These are phyloP conservation scores for Lathronympha strigana DNA, from an alignment of 2,888 invertebrate species.

Conservation along the genomic window DNA sequence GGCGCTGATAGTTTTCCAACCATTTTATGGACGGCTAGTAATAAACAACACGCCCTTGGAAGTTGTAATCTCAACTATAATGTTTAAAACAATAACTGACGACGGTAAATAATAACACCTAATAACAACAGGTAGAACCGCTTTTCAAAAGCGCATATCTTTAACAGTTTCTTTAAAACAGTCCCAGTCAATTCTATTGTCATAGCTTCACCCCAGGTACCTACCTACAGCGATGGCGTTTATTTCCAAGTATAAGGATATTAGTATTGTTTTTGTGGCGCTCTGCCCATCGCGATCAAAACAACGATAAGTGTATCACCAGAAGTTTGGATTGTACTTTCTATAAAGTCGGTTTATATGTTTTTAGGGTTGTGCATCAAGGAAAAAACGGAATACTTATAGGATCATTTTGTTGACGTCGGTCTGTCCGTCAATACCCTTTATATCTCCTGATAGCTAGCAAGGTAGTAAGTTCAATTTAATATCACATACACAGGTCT, in stretches of 20 bases:
- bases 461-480: too few species aligned
- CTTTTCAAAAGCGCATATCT: conserved; percentile 7
- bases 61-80: neutral
- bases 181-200: conserved; percentile 21
- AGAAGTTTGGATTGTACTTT: conserved; percentile 24
- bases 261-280: conserved; percentile 31
- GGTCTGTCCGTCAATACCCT: too few species aligned
- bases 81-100: conserved; percentile 5
- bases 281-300: conserved; percentile 15
- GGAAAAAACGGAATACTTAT: too few species aligned
- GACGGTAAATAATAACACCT: conserved; percentile 16
- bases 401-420: too few species aligned
- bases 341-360: conserved; percentile 18
- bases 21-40: neutral
- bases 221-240: conserved; percentile 27
- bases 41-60: conserved; percentile 1
- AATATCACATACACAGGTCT: too few species aligned
- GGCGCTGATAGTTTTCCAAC: conserved; percentile 4
- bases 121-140: conserved; percentile 4
- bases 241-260: conserved; percentile 30
- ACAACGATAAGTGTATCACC: conserved; percentile 22
- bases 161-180: conserved; percentile 20
- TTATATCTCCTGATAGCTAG: too few species aligned
- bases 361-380: neutral
- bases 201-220: conserved; percentile 27